phyloP scores from a whole-genome alignment of 2,888 invertebrate species.

The Andrena haemorrhoa region DNA sequence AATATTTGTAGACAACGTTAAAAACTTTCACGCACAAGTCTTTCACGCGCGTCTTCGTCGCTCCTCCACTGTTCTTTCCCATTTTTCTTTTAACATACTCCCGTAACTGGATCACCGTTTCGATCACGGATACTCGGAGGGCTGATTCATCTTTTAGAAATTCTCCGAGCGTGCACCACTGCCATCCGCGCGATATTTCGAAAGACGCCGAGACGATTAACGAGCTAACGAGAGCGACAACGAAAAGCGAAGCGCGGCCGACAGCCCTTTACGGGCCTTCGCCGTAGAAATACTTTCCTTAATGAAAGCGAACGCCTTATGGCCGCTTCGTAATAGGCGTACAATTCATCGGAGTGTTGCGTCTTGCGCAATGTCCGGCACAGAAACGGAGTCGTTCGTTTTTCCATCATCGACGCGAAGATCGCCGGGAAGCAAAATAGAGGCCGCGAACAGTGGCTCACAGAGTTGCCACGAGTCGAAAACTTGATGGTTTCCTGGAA shows the following conservation, averaged over 20 bases:
- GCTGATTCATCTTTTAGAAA: conserved; percentile 45
- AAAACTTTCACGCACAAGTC: not conserved
- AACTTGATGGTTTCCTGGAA: conserved; percentile 15
- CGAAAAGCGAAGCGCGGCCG: conserved; percentile 43
- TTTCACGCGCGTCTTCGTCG: not conserved
- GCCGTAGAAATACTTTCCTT: conserved; percentile 62
- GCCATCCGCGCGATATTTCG: conserved; percentile 16
- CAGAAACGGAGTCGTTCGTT: conserved; percentile 40
- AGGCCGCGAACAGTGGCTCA: not conserved
- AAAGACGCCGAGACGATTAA: conserved; percentile 52
- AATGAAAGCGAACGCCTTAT: conserved; percentile 66
- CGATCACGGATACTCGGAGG: conserved; percentile 24
- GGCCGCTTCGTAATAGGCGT: conserved; percentile 40
- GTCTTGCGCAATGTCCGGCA: conserved; percentile 56
- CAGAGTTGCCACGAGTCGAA: conserved; percentile 3
- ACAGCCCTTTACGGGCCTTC: conserved; percentile 45
- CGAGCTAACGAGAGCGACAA: conserved; percentile 56
- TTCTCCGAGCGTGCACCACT: conserved; percentile 25
- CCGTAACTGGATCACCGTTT: conserved; percentile 4
- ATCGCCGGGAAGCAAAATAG: conserved; percentile 1
- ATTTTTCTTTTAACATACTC: conserved; percentile 1
- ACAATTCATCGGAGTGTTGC: conserved; percentile 46
- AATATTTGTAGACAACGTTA: too few species aligned
- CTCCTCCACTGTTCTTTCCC: not conserved
- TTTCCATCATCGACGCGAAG: conserved; percentile 9